A percentile compares a stretch with the other conserved stretches of the same genome.
Conservation (phyloP, 2,797 vertebrate genomes). For the Scolopax rusticola region DNA sequence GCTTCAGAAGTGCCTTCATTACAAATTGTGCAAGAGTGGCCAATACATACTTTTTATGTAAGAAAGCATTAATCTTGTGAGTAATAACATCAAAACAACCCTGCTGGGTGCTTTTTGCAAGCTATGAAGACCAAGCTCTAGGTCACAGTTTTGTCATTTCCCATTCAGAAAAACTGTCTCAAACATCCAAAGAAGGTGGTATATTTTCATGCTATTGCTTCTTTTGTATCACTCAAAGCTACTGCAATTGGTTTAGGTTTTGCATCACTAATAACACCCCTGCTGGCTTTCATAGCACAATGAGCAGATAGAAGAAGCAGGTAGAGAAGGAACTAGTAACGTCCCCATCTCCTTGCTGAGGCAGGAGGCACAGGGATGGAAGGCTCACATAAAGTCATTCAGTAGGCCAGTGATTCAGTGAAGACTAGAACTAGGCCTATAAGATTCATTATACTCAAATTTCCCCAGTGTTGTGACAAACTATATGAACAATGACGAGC, state of each 20-base stretch:
- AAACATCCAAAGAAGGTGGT: background rate
- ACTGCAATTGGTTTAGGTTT: background rate
- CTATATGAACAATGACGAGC: background rate
- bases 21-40: background rate
- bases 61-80: background rate
- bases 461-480: background rate
- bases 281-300: background rate
- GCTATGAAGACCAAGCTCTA: background rate
- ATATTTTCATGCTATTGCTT: background rate
- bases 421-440: background rate
- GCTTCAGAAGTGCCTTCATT: background rate
- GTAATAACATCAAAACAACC: background rate
- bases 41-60: background rate
- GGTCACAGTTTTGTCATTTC: background rate
- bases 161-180: background rate
- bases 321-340: background rate
- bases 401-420: background rate
- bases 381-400: background rate
- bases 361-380: background rate
- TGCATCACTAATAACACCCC: background rate
- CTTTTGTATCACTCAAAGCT: background rate
- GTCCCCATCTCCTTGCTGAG: background rate
- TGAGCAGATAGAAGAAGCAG: background rate
- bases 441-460: background rate
- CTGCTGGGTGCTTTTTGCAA: background rate